Evolutionary conservation across 2,888 invertebrate genomes (phyloP).

Genomic region (Aquatica leii): DNA sequence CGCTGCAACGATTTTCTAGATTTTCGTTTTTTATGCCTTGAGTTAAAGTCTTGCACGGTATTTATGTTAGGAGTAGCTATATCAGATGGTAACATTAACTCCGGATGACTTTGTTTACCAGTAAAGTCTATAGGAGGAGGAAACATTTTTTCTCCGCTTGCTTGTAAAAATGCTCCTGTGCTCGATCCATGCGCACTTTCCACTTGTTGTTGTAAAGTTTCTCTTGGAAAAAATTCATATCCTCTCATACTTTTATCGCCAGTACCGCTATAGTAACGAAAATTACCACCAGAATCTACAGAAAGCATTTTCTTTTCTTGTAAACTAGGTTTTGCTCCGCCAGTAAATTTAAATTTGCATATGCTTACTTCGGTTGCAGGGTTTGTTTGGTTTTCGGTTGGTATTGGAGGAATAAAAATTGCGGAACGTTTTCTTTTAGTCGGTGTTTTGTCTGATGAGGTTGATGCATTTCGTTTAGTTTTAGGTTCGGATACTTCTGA

Average conservation of each 20-base stretch:
- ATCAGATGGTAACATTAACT: conserved; percentile 56
- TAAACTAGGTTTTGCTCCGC: conserved; percentile 86
- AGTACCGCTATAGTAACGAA: conserved; percentile 83
- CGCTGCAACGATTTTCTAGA: conserved; percentile 84
- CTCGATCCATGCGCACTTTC: conserved; percentile 64
- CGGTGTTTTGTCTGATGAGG: conserved; percentile 57
- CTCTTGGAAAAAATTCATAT: conserved; percentile 80
- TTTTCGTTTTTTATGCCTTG: conserved; percentile 72
- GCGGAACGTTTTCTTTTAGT: conserved; percentile 82
- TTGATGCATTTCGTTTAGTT: conserved; percentile 58
- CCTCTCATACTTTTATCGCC: conserved; percentile 81
- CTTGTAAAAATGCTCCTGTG: conserved; percentile 63
- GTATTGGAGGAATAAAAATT: conserved; percentile 85
- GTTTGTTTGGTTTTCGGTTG: conserved; percentile 75
- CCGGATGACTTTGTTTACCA: conserved; percentile 49
- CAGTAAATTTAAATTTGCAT: conserved; percentile 93
- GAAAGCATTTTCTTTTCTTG: conserved; percentile 94
- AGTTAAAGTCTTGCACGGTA: conserved; percentile 45
- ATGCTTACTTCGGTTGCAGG: conserved; percentile 82
- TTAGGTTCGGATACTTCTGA: conserved; percentile 61
- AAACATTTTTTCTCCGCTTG: conserved; percentile 65
- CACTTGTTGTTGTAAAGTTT: conserved; percentile 70
- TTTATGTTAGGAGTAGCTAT: conserved; percentile 46
- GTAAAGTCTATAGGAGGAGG: conserved; percentile 56
- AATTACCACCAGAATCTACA: conserved; percentile 89